phyloP scores from a whole-genome alignment of 2,888 invertebrate genomes.

The Marronus borbonicus region DNA sequence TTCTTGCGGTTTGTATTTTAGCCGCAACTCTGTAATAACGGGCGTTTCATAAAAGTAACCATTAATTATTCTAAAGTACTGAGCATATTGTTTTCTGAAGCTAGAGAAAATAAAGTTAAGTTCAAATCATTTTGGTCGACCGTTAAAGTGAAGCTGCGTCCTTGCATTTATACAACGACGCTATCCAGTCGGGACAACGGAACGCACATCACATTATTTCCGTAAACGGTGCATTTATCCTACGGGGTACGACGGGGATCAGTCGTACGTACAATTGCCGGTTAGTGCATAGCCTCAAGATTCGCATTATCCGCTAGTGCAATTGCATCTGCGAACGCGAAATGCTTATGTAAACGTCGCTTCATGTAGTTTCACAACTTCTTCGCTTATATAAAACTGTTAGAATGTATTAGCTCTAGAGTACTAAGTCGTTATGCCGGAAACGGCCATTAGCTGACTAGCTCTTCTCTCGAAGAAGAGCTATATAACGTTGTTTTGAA shows the following conservation, averaged over 20 bases:
- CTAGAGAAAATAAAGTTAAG: neutral
- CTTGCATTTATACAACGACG: too few relatives aligned
- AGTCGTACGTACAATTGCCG: too few relatives aligned
- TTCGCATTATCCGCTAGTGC: neutral
- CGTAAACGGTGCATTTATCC: too few relatives aligned
- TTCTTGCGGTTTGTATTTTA: too few relatives aligned
- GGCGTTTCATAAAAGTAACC: too few relatives aligned
- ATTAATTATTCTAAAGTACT: too few relatives aligned
- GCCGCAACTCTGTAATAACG: too few relatives aligned
- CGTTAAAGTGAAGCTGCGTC: too few relatives aligned
- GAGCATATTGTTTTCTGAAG: neutral
- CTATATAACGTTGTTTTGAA: neutral
- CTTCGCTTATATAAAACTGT: constrained; percentile 15
- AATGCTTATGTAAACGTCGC: constrained; percentile 11
- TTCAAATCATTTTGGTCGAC: neutral
- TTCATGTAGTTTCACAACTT: constrained; percentile 26
- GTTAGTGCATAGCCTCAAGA: neutral
- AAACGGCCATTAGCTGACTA: constrained; percentile 13
- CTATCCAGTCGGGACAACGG: too few relatives aligned
- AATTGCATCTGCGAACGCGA: constrained; percentile 15
- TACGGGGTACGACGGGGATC: too few relatives aligned
- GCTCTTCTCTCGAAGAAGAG: neutral
- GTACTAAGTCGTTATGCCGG: neutral
- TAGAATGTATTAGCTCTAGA: constrained; percentile 24
- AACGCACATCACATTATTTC: too few relatives aligned